A percentile compares a stretch with the other conserved stretches of the same genome.
phyloP scores from a whole-genome alignment of 2,797 vertebrate species.

The Phylloscopus collybita region DNA sequence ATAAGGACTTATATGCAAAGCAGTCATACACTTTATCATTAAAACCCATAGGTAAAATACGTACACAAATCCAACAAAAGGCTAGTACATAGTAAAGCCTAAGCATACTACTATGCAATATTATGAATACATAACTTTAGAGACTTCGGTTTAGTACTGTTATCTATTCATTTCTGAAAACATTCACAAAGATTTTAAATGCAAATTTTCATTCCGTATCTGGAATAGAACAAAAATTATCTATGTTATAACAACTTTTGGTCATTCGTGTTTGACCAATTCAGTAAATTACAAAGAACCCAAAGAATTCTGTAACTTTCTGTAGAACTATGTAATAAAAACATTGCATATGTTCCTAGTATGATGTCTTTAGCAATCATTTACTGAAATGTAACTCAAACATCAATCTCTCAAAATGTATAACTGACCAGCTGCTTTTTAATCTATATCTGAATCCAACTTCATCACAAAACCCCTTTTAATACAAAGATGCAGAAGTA shows the following conservation, averaged over 20 bases:
- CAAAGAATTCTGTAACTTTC: constrained; percentile 81
- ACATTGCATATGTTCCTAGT: constrained; percentile 85
- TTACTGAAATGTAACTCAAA: constrained; percentile 87
- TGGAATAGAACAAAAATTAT: constrained; percentile 81
- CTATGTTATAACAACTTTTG: constrained; percentile 81
- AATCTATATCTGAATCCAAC: constrained; percentile 77
- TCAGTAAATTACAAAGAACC: constrained; percentile 84
- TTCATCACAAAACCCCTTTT: constrained; percentile 80
- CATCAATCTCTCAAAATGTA: constrained; percentile 80
- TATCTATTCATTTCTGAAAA: constrained; percentile 85
- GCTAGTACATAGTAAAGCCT: constrained; percentile 90
- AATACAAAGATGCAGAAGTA: constrained; percentile 84
- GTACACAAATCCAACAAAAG: constrained; percentile 92
- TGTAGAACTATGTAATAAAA: constrained; percentile 83
- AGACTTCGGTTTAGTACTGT: constrained; percentile 82
- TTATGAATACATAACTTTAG: constrained; percentile 84
- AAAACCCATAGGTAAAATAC: constrained; percentile 98
- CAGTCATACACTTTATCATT: constrained; percentile 95
- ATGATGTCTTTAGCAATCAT: constrained; percentile 85
- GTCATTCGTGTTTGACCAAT: constrained; percentile 81
- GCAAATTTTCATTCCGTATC: constrained; percentile 83
- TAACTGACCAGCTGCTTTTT: constrained; percentile 77
- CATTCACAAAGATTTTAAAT: constrained; percentile 84
- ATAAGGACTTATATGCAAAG: constrained; percentile 91
- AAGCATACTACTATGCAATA: constrained; percentile 87